Conservation (phyloP, 2,113 vertebrate species). For the Zosterops japonicus region DNA sequence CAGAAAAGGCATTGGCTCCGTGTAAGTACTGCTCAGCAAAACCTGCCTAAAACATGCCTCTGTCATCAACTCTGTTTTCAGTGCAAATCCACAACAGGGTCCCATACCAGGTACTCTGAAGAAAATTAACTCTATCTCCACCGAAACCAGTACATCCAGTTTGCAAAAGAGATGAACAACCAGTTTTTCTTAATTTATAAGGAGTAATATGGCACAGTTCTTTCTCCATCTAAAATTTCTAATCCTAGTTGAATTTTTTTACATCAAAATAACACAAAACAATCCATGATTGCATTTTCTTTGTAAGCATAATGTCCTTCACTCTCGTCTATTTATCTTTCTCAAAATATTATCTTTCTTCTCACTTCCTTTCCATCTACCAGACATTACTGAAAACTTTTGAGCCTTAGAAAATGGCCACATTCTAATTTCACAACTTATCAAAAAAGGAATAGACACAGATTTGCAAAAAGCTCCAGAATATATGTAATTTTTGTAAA, state of each 20-base stretch:
- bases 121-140: background rate
- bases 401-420: background rate
- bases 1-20: background rate
- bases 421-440: background rate
- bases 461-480: background rate
- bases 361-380: background rate
- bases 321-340: background rate
- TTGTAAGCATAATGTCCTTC: background rate
- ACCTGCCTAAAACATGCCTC: background rate
- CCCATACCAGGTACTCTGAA: background rate
- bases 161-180: background rate
- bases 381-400: background rate
- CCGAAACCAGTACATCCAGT: background rate
- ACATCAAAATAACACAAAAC: background rate
- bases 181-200: background rate
- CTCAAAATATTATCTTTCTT: background rate
- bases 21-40: background rate
- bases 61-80: background rate
- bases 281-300: background rate
- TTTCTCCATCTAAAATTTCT: background rate
- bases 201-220: fast-evolving
- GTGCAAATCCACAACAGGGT: background rate
- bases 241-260: background rate
- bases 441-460: background rate
- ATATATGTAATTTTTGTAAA: background rate